phyloP scores from a whole-genome alignment of 1,140 invertebrate genomes.

The Cydia pomonella region DNA sequence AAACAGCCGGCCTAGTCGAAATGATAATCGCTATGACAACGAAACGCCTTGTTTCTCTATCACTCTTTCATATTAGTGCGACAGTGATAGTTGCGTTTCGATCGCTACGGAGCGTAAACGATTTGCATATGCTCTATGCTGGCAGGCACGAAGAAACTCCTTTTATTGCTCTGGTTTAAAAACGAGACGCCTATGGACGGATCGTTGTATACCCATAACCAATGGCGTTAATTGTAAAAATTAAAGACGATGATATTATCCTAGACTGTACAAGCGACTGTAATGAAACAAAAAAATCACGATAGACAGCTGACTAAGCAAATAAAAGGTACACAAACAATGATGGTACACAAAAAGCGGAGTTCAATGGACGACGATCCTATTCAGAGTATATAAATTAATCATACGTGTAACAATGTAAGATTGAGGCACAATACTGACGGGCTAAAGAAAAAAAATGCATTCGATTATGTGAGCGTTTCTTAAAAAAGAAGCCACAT shows the following conservation, averaged over 20 bases:
- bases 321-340: slow-evolving; percentile 30
- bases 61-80: too few species aligned
- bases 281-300: neutral
- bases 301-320: slow-evolving; percentile 18
- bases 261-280: neutral
- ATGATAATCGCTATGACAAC: too few species aligned
- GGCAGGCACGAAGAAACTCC: too few species aligned
- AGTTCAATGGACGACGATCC: slow-evolving; percentile 6
- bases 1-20: too few species aligned
- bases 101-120: too few species aligned
- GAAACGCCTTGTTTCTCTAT: too few species aligned
- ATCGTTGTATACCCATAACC: too few species aligned
- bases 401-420: slow-evolving; percentile 16
- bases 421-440: neutral
- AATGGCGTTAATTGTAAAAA: neutral
- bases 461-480: neutral
- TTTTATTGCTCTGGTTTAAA: too few species aligned
- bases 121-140: too few species aligned
- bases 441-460: neutral
- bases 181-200: too few species aligned
- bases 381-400: slow-evolving; percentile 19
- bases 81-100: too few species aligned
- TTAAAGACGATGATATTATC: neutral
- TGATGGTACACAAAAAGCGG: slow-evolving; percentile 18
- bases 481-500: too few species aligned